phyloP scores from a whole-genome alignment of 2,113 vertebrate species.

The Varanus salvator region DNA sequence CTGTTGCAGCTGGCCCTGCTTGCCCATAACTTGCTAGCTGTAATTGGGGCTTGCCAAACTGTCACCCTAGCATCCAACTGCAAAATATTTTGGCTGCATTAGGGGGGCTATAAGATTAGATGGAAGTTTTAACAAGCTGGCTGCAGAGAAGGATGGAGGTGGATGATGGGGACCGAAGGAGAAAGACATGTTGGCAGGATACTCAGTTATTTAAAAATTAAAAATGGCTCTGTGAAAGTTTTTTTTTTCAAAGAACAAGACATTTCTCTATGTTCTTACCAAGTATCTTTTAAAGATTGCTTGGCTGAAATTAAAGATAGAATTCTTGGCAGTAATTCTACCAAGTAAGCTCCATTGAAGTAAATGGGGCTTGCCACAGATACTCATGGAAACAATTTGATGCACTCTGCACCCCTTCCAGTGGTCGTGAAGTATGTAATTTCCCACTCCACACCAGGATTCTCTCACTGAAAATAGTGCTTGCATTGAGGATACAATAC shows the following conservation, averaged over 20 bases:
- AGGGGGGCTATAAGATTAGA: not conserved
- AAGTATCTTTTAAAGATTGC: not conserved
- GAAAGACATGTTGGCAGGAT: not conserved
- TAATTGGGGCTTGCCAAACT: not conserved
- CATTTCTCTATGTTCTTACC: not conserved
- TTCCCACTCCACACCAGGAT: not conserved
- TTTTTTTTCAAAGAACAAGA: not conserved
- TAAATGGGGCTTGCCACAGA: not conserved
- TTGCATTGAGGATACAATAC: not conserved
- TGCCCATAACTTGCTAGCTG: not conserved
- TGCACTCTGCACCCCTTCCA: not conserved
- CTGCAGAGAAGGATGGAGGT: not conserved
- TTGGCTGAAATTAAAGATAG: not conserved
- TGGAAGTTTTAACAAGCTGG: not conserved
- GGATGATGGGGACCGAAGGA: not conserved
- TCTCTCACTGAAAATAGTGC: not conserved
- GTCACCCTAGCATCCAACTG: not conserved
- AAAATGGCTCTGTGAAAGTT: not conserved
- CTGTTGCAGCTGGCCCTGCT: too few species aligned
- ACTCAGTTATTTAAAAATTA: not conserved
- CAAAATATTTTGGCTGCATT: not conserved
- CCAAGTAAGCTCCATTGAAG: not conserved
- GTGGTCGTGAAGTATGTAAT: not conserved
- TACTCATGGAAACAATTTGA: not conserved
- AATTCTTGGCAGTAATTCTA: not conserved